These are phyloP conservation scores for Tenthredo livida DNA, from an alignment of 2,888 invertebrate genomes.

Conservation along the genomic window DNA sequence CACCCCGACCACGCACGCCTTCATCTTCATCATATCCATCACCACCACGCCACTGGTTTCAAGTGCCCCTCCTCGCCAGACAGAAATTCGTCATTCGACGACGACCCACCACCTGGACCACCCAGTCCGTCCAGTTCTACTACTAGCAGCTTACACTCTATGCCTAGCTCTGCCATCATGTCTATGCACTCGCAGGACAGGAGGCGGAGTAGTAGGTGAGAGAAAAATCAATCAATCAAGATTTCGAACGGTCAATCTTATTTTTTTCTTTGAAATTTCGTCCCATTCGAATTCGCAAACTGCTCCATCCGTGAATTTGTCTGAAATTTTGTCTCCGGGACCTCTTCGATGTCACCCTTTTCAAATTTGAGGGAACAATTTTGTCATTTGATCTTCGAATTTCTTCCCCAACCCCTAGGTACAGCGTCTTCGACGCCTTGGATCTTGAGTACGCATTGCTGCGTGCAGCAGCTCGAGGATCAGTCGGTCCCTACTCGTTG, in stretches of 20 bases:
- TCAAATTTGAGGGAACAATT: neutral
- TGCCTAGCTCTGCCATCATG: conserved; percentile 74
- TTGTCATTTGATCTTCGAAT: neutral
- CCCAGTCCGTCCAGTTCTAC: conserved; percentile 76
- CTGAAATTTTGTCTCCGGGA: neutral
- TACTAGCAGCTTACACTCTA: conserved; percentile 74
- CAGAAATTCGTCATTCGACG: conserved; percentile 76
- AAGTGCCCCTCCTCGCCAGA: conserved; percentile 75
- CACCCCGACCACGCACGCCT: conserved; percentile 87
- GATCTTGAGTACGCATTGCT: conserved; percentile 86
- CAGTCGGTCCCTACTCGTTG: conserved; percentile 86
- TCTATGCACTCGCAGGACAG: conserved; percentile 73
- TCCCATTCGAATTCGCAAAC: neutral
- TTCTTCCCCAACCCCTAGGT: conserved; percentile 71
- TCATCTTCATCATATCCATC: conserved; percentile 78
- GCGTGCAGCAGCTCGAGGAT: conserved; percentile 85
- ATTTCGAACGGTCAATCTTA: neutral
- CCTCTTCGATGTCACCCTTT: neutral
- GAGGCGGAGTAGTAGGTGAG: conserved; percentile 74
- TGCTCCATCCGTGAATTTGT: neutral
- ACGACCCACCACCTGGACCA: conserved; percentile 69
- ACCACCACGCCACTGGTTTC: conserved; percentile 74
- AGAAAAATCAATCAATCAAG: neutral
- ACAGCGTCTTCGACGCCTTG: conserved; percentile 86
- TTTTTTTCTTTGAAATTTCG: neutral